phyloP scores from a whole-genome alignment of 2,113 vertebrate species.

The Caloenas nicobarica region DNA sequence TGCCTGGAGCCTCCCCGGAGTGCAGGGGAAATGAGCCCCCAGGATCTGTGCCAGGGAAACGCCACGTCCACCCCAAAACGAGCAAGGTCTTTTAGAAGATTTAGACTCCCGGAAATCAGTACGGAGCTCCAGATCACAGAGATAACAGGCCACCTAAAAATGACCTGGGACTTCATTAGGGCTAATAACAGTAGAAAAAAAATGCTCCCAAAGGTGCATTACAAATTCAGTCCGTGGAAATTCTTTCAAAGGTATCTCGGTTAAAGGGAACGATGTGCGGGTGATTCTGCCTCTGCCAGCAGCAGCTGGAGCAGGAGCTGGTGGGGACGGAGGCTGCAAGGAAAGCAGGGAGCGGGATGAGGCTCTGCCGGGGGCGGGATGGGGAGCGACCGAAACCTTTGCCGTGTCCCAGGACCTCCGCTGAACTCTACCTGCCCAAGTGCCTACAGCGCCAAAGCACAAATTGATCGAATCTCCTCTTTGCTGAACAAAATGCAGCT shows the following conservation, averaged over 20 bases:
- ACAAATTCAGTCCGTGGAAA: background rate
- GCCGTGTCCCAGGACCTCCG: too few species aligned
- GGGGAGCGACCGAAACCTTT: too few species aligned
- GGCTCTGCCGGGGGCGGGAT: too few species aligned
- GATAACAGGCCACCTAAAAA: background rate
- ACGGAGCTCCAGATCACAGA: background rate
- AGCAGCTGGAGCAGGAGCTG: too few species aligned
- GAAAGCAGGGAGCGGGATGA: too few species aligned
- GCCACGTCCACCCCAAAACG: fast-evolving
- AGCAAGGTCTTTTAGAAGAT: background rate
- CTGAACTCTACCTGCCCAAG: too few species aligned
- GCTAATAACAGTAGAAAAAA: background rate
- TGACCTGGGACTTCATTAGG: conserved; percentile 15
- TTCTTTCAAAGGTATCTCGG: background rate
- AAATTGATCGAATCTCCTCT: too few species aligned
- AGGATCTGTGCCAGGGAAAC: fast-evolving
- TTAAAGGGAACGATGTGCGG: background rate
- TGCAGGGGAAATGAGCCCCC: background rate
- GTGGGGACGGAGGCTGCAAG: too few species aligned
- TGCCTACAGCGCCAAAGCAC: too few species aligned
- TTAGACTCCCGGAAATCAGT: background rate
- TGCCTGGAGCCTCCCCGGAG: background rate
- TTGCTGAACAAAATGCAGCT: too few species aligned
- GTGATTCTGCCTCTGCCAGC: too few species aligned
- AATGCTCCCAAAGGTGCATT: background rate